Conservation (phyloP, 1,140 invertebrate genomes). For the Galleria mellonella region DNA sequence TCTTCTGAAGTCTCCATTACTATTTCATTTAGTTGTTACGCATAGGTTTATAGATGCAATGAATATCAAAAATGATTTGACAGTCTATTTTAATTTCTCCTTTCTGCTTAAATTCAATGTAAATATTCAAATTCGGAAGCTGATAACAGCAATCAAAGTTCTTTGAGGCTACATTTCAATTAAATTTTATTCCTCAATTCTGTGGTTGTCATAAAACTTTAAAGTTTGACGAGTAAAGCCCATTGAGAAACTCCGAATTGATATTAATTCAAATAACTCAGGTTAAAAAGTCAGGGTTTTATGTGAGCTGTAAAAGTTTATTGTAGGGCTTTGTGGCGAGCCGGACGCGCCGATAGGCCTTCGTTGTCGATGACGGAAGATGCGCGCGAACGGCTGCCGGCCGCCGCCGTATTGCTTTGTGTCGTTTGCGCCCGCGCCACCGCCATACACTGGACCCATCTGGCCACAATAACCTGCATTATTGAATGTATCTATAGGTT, state of each 20-base stretch:
- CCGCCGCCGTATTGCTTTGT: conserved; percentile 2
- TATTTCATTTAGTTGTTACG: too few species aligned
- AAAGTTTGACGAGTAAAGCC: conserved; percentile 71
- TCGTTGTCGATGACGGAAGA: conserved; percentile 46
- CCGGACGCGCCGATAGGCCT: conserved; percentile 63
- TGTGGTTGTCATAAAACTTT: conserved; percentile 69
- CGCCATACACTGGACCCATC: neutral
- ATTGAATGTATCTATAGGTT: neutral
- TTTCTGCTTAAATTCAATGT: conserved; percentile 38
- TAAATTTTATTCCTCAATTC: conserved; percentile 72
- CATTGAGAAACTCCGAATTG: conserved; percentile 72
- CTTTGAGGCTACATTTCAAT: conserved; percentile 69
- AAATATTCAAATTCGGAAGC: conserved; percentile 73
- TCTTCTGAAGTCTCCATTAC: too few species aligned
- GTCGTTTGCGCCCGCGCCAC: neutral
- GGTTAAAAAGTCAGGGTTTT: conserved; percentile 74
- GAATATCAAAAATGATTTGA: too few species aligned
- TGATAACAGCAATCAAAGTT: conserved; percentile 68
- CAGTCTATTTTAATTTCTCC: too few species aligned
- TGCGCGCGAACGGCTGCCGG: conserved; percentile 16
- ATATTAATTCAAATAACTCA: conserved; percentile 74
- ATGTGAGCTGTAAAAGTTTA: conserved; percentile 71
- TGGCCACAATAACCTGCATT: neutral
- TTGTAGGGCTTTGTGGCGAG: conserved; percentile 67
- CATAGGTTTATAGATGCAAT: too few species aligned